Evolutionary conservation across 2,797 vertebrate genomes (phyloP), one percentile per base, ranked within the genome.

Genomic region (Aulostomus chinensis): DNA sequence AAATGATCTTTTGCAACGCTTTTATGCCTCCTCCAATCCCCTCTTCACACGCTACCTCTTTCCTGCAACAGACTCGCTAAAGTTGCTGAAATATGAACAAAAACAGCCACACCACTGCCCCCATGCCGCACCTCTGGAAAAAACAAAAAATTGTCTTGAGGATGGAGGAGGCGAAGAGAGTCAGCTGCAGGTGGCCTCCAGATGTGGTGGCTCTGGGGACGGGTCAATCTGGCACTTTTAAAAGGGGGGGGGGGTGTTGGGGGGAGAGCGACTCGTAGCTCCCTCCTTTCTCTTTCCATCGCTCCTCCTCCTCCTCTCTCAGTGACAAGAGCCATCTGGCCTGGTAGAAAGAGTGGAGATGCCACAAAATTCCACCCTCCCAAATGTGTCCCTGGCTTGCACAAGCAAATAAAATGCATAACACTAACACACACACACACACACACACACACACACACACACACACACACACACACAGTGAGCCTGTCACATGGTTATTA

Each of bases 401-500:
- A 69, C 14, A 2, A 46, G 74, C 80, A 80, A 78, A 81, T 75
- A 76, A 82, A 75, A 74, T 28, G 54, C 62, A 31, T 41, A 33
- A n/a, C n/a, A n/a, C n/a, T n/a, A n/a, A n/a, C n/a, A n/a, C n/a
- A 68, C 48, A 37, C 38, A 20, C 29, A 45, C 54, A 35, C 11
- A 57, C 33, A 17, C 28, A 31, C 45, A 33, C 41, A 20, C n/a
- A 31, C 38, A 48, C 30, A 38, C 52, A 12, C 47, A 49, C 45
- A 37, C 54, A 42, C 59, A 21, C 15, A 1, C 32, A 9, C 30
- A 10, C 10, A 12, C 20, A 25, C 25, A 5, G 9, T 16, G 7
- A 68, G 66, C 58, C 76, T 75, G 80, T 83, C 81, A 84, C 78
- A 84, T 61, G 76, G 78, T 80, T 83, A 86, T 87, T 88, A 89